Evolutionary conservation across 2,113 vertebrate species (phyloP).

Genomic region (rat (Rattus norvegicus)): DNA sequence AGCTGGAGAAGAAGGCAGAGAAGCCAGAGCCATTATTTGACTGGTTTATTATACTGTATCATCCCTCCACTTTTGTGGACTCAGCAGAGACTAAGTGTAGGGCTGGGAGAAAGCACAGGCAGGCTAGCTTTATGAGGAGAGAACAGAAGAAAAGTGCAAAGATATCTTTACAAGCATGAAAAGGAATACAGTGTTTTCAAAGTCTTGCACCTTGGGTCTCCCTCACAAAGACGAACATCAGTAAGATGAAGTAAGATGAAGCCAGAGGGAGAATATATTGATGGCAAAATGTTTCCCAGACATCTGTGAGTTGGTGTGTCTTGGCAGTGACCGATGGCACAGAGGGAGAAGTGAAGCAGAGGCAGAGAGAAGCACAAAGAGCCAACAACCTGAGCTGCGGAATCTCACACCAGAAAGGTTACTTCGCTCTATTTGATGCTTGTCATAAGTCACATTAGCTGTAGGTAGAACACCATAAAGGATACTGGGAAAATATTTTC

Average conservation of each 20-base stretch:
- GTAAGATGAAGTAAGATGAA: no score
- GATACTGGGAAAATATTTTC: not conserved
- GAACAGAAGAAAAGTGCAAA: not conserved
- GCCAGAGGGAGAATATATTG: not conserved
- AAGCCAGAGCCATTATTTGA: not conserved
- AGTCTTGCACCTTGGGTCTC: not conserved
- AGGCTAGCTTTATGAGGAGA: not conserved
- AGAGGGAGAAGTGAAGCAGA: not conserved
- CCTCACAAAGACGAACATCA: not conserved
- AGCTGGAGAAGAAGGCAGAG: not conserved
- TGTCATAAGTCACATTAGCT: not conserved
- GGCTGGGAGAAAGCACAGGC: rapidly evolving
- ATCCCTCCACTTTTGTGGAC: not conserved
- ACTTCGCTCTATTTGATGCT: not conserved
- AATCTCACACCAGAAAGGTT: not conserved
- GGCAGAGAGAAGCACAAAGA: not conserved
- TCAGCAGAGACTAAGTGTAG: not conserved
- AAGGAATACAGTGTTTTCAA: not conserved
- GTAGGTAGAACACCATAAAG: not conserved
- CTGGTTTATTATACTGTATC: not conserved
- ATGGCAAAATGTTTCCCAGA: slow-evolving; percentile 15
- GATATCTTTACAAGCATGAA: not conserved
- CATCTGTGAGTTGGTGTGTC: not conserved
- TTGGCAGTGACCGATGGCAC: not conserved
- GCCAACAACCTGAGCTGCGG: not conserved